Evolutionary conservation across 2,113 vertebrate species (phyloP).

Genomic region (Gadus macrocephalus): DNA sequence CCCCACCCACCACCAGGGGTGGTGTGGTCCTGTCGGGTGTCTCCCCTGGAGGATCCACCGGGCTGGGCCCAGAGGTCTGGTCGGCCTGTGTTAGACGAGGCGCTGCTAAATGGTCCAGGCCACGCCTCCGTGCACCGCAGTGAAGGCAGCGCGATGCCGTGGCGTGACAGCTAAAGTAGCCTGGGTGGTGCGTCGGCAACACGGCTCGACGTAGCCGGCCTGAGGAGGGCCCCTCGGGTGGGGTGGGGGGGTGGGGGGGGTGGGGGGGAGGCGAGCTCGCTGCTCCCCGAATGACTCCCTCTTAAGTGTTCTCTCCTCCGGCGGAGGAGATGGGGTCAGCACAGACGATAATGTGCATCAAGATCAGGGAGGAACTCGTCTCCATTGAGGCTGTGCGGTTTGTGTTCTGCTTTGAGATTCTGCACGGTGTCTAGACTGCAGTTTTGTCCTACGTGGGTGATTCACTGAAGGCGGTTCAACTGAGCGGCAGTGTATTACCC

Average conservation of each 20-base stretch:
- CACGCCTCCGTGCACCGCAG: slow-evolving; percentile 59
- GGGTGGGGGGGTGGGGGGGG: not conserved
- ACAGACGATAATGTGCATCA: slow-evolving; percentile 79
- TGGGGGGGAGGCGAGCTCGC: not conserved
- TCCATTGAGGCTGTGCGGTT: slow-evolving; percentile 83
- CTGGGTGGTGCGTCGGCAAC: slow-evolving; percentile 58
- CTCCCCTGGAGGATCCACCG: slow-evolving; percentile 47
- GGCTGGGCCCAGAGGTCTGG: slow-evolving; percentile 70
- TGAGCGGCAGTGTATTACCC: too few relatives aligned
- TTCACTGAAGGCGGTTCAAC: not conserved
- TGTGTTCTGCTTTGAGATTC: slow-evolving; percentile 69
- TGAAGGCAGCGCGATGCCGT: slow-evolving; percentile 49
- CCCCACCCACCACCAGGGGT: slow-evolving; percentile 58
- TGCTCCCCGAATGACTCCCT: slow-evolving; percentile 62
- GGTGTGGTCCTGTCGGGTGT: slow-evolving; percentile 28
- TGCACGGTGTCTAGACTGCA: slow-evolving; percentile 52
- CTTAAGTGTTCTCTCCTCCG: slow-evolving; percentile 81
- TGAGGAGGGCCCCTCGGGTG: slow-evolving; percentile 33
- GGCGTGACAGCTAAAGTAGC: slow-evolving; percentile 77
- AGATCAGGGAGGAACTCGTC: slow-evolving; percentile 75
- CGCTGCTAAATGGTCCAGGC: slow-evolving; percentile 61
- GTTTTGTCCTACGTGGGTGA: slow-evolving; percentile 20
- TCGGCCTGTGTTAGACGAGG: slow-evolving; percentile 66
- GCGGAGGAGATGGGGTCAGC: slow-evolving; percentile 44
- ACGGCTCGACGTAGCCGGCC: slow-evolving; percentile 64